Evolutionary conservation across 2,888 invertebrate genomes (phyloP), one percentile per base, ranked within the genome.

Genomic region (Adelphocoris suturalis): DNA sequence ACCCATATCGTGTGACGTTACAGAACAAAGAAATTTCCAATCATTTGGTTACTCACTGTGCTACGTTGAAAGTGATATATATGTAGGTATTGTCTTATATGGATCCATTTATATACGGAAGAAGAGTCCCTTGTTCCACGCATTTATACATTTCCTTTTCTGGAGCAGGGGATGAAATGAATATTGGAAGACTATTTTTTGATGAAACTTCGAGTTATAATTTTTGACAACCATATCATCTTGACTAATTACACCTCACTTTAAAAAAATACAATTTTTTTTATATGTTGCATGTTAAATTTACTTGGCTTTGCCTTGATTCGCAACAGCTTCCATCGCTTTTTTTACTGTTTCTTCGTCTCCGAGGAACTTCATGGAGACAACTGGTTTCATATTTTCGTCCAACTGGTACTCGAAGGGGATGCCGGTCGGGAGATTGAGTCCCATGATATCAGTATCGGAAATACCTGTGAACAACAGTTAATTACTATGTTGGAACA

Each of bases 351-450:
- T 95, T 92, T 95, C 95, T 91, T 95, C 95, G 92, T 95, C 95
- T 0, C 95, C 95, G 90, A 95, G 93, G 93, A 95, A 95, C 92
- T 95, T 94, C 94, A 95, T 94, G 27, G 95, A 95, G 5, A 94
- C 94, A 7, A 95, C 94, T 0, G 95, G 95, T 90, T 94, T 95
- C 91, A 95, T 93, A 91, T 95, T 93, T 80, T 94, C 94, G 92
- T 95, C 95, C 92, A 96, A 92, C 91, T 94, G 94, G 91, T 95
- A 95, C 16, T 95, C 94, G 92, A 96, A 95, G 68, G 96, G 96
- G 92, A 95, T 95, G 88, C 95, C 95, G 90, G 95, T 95, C 12
- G 95, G 95, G 55, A 96, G 93, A 93, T 95, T 95, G 13, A 95
- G 93, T 27, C 93, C 93, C 95, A 95, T 95, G 86, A 95, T 95